These are phyloP conservation scores for Micronycteris hirsuta DNA, from an alignment of 2,113 vertebrate genomes.

Conservation along the genomic window DNA sequence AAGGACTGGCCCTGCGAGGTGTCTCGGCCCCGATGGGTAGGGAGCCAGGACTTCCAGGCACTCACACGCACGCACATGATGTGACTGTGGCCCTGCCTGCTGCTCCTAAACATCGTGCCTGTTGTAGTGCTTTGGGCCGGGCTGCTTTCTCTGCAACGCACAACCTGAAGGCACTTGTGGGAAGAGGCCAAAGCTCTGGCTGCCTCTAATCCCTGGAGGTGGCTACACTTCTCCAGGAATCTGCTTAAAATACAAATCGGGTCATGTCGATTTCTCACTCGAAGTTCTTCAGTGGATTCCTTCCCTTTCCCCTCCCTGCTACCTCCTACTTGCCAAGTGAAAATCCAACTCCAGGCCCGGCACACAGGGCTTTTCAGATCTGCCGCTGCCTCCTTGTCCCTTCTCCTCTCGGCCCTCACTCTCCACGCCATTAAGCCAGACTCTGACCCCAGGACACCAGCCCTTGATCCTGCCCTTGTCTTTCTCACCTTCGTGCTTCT, in stretches of 20 bases:
- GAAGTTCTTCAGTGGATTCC: background rate
- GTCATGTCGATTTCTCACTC: background rate
- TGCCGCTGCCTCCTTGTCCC: background rate
- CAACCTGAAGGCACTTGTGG: background rate
- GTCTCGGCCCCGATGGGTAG: too few relatives aligned
- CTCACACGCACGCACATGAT: too few relatives aligned
- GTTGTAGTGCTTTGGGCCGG: background rate
- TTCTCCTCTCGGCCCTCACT: background rate
- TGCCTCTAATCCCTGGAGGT: background rate
- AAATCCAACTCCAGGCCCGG: background rate
- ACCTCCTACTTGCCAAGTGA: background rate
- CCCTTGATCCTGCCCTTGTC: background rate
- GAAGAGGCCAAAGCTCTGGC: background rate
- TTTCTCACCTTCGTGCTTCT: background rate
- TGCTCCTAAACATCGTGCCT: background rate
- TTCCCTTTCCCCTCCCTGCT: rapidly evolving
- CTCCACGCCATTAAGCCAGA: background rate
- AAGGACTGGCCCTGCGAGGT: too few relatives aligned
- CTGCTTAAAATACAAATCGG: background rate
- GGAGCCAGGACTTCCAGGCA: background rate
- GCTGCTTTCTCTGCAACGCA: background rate
- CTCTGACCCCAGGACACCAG: background rate
- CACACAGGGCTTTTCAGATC: background rate
- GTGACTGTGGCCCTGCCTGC: background rate
- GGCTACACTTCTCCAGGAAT: background rate